These are phyloP conservation scores for Therioaphis trifolii DNA, from an alignment of 2,888 invertebrate genomes.

Conservation along the genomic window DNA sequence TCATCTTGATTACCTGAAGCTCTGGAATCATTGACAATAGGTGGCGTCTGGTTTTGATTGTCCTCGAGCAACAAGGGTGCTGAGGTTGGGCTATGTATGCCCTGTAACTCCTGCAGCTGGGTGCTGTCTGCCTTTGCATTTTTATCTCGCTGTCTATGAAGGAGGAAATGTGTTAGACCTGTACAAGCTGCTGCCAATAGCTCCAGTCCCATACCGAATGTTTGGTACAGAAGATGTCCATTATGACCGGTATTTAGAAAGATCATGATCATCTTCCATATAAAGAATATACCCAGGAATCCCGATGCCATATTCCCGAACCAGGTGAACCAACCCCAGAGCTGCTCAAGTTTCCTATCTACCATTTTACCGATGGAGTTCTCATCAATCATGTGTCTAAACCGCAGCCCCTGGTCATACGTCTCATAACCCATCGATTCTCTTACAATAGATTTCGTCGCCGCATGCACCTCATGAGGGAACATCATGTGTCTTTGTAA, in stretches of 20 bases:
- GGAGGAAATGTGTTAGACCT: neutral
- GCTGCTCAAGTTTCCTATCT: neutral
- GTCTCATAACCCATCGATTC: neutral
- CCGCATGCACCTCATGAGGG: neutral
- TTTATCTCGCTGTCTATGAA: neutral
- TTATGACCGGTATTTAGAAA: neutral
- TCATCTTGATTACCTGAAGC: no score
- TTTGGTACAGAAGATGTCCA: neutral
- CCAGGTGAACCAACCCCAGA: conserved; percentile 1
- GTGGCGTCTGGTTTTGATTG: no score
- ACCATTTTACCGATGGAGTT: neutral
- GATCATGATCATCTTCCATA: neutral
- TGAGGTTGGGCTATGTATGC: no score
- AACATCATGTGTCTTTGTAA: neutral
- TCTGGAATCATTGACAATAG: no score
- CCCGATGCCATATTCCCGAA: neutral
- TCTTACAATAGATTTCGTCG: neutral
- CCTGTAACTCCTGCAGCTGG: no score
- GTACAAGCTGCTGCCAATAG: neutral
- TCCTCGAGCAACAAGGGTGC: no score
- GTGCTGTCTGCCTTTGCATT: no score
- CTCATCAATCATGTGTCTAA: neutral
- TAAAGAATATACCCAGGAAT: neutral
- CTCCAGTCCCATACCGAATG: neutral
- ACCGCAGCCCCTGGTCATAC: neutral